phyloP scores from a whole-genome alignment of 2,888 invertebrate genomes.

The Ochropleura plecta region DNA sequence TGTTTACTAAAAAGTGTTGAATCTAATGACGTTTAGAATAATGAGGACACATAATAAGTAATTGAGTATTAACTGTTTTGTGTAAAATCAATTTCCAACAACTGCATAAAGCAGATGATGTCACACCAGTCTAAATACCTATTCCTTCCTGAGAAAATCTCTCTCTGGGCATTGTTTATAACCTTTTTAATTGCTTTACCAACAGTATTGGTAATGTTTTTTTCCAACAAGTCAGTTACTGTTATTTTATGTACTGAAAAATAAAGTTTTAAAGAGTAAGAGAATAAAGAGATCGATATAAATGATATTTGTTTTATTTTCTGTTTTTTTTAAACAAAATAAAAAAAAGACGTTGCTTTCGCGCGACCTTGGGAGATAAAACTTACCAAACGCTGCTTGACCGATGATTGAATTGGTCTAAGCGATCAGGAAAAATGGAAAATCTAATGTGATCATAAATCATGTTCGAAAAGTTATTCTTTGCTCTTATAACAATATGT shows the following conservation, averaged over 20 bases:
- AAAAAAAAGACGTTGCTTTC: not conserved
- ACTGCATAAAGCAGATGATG: conserved; percentile 29
- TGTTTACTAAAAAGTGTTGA: conserved; percentile 49
- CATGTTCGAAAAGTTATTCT: conserved; percentile 7
- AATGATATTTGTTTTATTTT: conserved; percentile 57
- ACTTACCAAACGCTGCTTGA: conserved; percentile 8
- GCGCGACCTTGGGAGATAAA: conserved; percentile 15
- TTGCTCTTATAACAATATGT: conserved; percentile 8
- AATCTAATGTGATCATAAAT: not conserved
- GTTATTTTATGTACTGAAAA: conserved; percentile 70
- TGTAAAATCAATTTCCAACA: conserved; percentile 38
- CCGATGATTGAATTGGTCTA: not conserved
- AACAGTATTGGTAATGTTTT: conserved; percentile 63
- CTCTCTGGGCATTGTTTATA: conserved; percentile 36
- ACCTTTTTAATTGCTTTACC: conserved; percentile 30
- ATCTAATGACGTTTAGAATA: conserved; percentile 41
- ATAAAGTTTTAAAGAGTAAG: conserved; percentile 71
- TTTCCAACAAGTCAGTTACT: conserved; percentile 66
- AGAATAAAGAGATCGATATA: conserved; percentile 75
- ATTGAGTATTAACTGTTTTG: conserved; percentile 29
- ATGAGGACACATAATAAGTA: conserved; percentile 25
- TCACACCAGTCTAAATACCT: conserved; percentile 22
- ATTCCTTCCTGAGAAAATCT: conserved; percentile 34
- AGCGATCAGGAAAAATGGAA: not conserved
- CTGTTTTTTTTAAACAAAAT: no score